These are phyloP conservation scores for Melanerpes formicivorus DNA, from an alignment of 2,113 vertebrate species.

Conservation along the genomic window DNA sequence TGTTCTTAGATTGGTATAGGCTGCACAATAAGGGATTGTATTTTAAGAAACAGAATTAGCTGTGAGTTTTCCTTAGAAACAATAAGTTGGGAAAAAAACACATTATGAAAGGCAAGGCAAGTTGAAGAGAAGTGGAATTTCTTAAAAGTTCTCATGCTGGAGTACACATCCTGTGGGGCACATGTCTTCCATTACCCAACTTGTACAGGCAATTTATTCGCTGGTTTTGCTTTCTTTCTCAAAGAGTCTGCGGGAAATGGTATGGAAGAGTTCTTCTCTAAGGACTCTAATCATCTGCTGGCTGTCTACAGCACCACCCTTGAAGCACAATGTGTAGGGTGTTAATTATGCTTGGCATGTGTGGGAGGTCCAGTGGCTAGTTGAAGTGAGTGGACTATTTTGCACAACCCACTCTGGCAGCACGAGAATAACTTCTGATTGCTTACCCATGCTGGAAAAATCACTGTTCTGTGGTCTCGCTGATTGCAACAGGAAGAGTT, in stretches of 20 bases:
- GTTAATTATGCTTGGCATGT: background rate
- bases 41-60: background rate
- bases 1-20: background rate
- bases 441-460: background rate
- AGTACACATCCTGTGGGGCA: background rate
- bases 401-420: background rate
- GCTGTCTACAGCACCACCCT: background rate
- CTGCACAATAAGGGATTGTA: background rate
- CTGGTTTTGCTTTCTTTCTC: background rate
- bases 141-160: background rate
- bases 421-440: background rate
- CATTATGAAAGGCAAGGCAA: background rate
- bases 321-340: background rate
- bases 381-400: background rate
- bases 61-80: background rate
- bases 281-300: background rate
- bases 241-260: background rate
- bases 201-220: background rate
- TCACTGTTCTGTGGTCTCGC: accelerated
- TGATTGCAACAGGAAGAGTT: background rate
- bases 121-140: background rate
- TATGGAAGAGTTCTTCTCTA: background rate
- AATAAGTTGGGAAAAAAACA: background rate
- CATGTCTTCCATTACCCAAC: background rate
- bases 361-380: background rate